Conservation (phyloP, 1,140 invertebrate species). For the Arion vulgaris region DNA sequence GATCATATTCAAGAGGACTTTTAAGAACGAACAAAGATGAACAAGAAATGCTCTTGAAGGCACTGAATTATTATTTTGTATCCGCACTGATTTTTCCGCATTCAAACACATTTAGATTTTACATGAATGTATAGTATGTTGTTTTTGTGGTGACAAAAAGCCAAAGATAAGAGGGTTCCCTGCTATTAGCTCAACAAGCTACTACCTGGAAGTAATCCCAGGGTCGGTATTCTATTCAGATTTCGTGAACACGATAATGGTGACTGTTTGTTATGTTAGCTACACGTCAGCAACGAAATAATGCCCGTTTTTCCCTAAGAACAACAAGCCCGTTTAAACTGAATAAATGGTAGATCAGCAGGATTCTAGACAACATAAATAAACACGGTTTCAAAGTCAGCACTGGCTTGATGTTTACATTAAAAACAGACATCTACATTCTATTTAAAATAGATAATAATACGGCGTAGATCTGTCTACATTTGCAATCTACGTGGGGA, state of each 20-base stretch:
- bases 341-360: not conserved
- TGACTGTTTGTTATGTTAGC: not conserved
- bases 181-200: too few relatives aligned
- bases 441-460: not conserved
- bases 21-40: too few relatives aligned
- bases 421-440: conserved; percentile 1
- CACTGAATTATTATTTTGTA: too few relatives aligned
- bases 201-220: not conserved
- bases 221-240: not conserved
- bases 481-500: too few relatives aligned
- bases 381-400: not conserved
- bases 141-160: too few relatives aligned
- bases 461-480: too few relatives aligned
- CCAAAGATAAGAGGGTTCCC: too few relatives aligned
- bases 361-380: not conserved
- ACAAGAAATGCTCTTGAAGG: too few relatives aligned
- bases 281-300: not conserved
- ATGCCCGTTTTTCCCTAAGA: not conserved
- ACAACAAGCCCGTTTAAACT: not conserved
- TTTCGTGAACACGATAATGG: not conserved
- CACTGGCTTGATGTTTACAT: not conserved
- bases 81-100: too few relatives aligned
- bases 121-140: too few relatives aligned
- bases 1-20: too few relatives aligned
- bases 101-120: too few relatives aligned